A percentile compares a stretch with the other conserved stretches of the same genome.
phyloP scores from a whole-genome alignment of 2,797 vertebrate genomes.

The Eospalax fontanierii region DNA sequence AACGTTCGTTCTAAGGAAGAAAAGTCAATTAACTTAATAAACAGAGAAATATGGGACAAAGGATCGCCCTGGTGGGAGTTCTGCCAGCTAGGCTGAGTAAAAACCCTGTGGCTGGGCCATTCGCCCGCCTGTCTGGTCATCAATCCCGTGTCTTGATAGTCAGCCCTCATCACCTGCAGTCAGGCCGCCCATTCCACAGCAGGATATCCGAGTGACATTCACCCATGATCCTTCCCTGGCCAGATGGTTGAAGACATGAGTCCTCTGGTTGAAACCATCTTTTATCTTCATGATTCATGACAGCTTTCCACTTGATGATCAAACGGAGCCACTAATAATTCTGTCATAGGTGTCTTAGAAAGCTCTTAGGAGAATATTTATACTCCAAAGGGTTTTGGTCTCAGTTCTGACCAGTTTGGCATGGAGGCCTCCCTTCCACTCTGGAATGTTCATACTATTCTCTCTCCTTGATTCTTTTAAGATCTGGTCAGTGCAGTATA shows the following conservation, averaged over 20 bases:
- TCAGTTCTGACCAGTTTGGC: constrained; percentile 40
- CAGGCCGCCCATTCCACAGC: constrained; percentile 72
- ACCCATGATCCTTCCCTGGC: constrained; percentile 23
- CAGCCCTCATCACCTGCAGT: constrained; percentile 2
- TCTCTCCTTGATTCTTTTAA: constrained; percentile 31
- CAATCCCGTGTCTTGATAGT: constrained; percentile 76
- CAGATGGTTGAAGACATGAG: constrained; percentile 84
- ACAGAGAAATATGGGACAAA: background rate
- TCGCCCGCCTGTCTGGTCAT: constrained; percentile 78
- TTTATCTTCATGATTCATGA: constrained; percentile 86
- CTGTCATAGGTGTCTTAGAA: constrained; percentile 41
- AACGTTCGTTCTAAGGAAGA: constrained; percentile 44
- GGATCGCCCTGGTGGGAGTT: constrained; percentile 60
- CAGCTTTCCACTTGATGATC: constrained; percentile 70
- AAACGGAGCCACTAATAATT: constrained; percentile 71
- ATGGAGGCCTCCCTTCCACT: background rate
- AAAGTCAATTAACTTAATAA: constrained; percentile 50
- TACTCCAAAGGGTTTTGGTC: constrained; percentile 16
- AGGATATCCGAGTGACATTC: constrained; percentile 75
- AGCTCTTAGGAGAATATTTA: constrained; percentile 74
- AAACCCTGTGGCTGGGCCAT: constrained; percentile 64
- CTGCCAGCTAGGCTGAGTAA: constrained; percentile 78
- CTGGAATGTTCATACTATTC: constrained; percentile 42
- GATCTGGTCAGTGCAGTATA: background rate
- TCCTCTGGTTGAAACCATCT: constrained; percentile 69